Conservation (phyloP, 2,888 invertebrate genomes). For the Drosophila mettleri region DNA sequence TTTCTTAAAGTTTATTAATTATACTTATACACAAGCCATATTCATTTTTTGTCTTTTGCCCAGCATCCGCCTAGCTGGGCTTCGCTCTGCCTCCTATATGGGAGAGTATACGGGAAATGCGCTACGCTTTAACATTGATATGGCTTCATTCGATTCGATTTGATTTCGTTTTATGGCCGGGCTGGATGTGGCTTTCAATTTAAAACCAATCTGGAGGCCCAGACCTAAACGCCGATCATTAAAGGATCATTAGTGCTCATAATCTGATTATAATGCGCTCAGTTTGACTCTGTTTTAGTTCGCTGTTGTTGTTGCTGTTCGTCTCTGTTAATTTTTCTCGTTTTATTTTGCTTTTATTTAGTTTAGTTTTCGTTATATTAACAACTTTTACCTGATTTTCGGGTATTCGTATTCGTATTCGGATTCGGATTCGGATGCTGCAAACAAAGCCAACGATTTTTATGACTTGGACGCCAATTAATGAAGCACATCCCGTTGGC, state of each 20-base stretch:
- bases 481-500: constrained; percentile 79
- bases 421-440: constrained; percentile 61
- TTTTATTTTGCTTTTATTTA: constrained; percentile 52
- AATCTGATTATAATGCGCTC: constrained; percentile 85
- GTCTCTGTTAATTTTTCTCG: constrained; percentile 21
- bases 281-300: constrained; percentile 66
- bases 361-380: constrained; percentile 73
- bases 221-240: constrained; percentile 84
- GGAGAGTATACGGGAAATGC: constrained; percentile 27
- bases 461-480: constrained; percentile 68
- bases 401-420: too few species aligned
- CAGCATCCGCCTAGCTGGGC: constrained; percentile 7
- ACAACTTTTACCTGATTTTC: constrained; percentile 74
- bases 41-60: not conserved
- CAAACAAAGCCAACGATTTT: constrained; percentile 32
- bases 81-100: not conserved
- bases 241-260: constrained; percentile 84
- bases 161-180: constrained; percentile 45
- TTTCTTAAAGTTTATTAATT: not conserved
- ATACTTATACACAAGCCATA: too few species aligned
- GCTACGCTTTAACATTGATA: constrained; percentile 44
- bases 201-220: constrained; percentile 65
- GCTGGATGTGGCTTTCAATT: constrained; percentile 61
- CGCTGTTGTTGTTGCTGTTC: constrained; percentile 1
- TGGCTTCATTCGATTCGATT: constrained; percentile 51